phyloP scores from a whole-genome alignment of 2,797 vertebrate genomes.

The Lutra lutra region DNA sequence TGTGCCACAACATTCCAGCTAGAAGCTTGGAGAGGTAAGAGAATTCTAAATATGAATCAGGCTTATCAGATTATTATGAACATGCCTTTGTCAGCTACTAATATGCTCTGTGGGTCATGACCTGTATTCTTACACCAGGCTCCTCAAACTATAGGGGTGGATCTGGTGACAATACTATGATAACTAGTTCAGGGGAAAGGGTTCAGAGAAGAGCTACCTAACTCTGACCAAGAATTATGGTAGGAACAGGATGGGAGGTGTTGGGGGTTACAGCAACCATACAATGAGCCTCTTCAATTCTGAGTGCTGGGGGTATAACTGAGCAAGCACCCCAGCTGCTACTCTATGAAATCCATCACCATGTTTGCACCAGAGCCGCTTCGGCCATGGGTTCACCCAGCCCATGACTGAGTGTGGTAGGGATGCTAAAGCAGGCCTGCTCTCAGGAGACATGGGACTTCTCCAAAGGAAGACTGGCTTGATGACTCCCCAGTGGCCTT shows the following conservation, averaged over 20 bases:
- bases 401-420: not conserved
- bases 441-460: not conserved
- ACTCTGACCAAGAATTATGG: not conserved
- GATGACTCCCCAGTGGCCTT: not conserved
- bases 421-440: not conserved
- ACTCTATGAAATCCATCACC: not conserved
- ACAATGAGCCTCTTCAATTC: not conserved
- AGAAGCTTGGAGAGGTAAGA: not conserved
- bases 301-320: rapidly evolving
- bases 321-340: not conserved
- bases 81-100: not conserved
- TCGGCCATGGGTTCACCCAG: not conserved
- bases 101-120: not conserved
- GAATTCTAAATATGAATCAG: not conserved
- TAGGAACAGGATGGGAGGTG: not conserved
- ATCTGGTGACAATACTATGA: not conserved
- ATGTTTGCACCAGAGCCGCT: not conserved
- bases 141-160: not conserved
- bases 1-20: not conserved
- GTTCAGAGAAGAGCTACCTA: not conserved
- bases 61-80: not conserved
- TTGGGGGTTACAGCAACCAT: rapidly evolving
- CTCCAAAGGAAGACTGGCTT: not conserved
- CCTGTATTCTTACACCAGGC: not conserved
- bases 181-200: not conserved